phyloP scores from a whole-genome alignment of 2,797 vertebrate genomes.

The Xiphophorus birchmanni region DNA sequence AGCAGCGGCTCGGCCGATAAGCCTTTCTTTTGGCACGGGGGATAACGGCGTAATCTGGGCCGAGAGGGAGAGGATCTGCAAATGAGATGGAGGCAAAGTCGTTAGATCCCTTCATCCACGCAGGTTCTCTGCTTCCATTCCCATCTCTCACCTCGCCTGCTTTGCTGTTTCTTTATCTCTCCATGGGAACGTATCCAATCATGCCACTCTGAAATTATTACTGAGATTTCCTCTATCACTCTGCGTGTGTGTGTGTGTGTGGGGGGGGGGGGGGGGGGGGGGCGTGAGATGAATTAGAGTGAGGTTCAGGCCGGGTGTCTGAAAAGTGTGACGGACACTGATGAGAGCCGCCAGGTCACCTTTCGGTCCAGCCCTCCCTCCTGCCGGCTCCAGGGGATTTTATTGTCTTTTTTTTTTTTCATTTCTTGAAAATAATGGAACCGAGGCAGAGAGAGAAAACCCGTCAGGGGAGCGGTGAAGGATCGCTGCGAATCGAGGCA shows the following conservation, averaged over 20 bases:
- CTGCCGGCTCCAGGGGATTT: slow-evolving; percentile 48
- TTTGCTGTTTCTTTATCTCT: slow-evolving; percentile 50
- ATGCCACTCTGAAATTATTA: slow-evolving; percentile 73
- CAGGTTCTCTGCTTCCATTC: slow-evolving; percentile 22
- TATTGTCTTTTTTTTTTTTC: slow-evolving; percentile 52
- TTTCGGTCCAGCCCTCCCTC: slow-evolving; percentile 52
- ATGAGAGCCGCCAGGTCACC: slow-evolving; percentile 69
- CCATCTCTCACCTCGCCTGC: slow-evolving; percentile 58
- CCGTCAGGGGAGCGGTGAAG: neutral
- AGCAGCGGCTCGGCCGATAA: slow-evolving; percentile 54
- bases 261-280: too few species aligned
- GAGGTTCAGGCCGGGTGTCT: slow-evolving; percentile 41
- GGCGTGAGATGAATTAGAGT: slow-evolving; percentile 51
- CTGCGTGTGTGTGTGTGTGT: slow-evolving; percentile 6
- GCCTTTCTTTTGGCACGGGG: slow-evolving; percentile 60
- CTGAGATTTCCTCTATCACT: slow-evolving; percentile 54
- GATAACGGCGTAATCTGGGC: slow-evolving; percentile 62
- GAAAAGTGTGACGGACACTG: slow-evolving; percentile 56
- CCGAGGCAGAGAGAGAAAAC: slow-evolving; percentile 25
- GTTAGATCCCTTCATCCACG: slow-evolving; percentile 60
- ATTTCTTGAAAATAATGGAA: slow-evolving; percentile 61
- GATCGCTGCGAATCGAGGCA: slow-evolving; percentile 29
- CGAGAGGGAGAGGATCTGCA: slow-evolving; percentile 63
- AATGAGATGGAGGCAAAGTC: slow-evolving; percentile 71
- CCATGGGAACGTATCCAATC: slow-evolving; percentile 66